These are phyloP conservation scores for Sula dactylatra DNA, from an alignment of 2,113 vertebrate genomes.

Conservation along the genomic window DNA sequence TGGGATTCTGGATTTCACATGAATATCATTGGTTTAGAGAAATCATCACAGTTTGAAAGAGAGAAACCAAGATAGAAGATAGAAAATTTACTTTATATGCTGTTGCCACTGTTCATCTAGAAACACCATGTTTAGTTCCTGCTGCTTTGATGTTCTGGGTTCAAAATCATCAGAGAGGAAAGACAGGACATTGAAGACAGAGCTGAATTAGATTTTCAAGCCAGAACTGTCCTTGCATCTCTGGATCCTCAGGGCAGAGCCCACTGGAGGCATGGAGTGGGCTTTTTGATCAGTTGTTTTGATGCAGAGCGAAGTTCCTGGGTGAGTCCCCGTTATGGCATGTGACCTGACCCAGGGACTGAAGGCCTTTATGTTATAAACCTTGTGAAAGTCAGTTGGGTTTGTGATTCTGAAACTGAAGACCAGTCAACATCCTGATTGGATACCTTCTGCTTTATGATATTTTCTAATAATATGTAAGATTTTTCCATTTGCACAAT, in stretches of 20 bases:
- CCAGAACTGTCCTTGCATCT: not conserved
- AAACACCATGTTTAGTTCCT: not conserved
- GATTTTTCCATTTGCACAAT: not conserved
- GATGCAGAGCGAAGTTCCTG: not conserved
- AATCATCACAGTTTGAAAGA: not conserved
- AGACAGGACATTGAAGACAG: not conserved
- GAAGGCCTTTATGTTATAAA: not conserved
- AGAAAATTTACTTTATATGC: not conserved
- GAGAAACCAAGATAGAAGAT: not conserved
- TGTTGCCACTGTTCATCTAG: not conserved
- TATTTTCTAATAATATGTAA: not conserved
- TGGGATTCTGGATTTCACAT: not conserved
- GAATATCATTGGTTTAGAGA: not conserved
- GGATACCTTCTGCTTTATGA: not conserved
- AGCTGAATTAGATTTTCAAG: not conserved
- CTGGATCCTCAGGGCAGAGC: not conserved
- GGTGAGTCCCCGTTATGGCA: not conserved
- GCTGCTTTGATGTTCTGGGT: not conserved
- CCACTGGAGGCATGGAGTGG: not conserved
- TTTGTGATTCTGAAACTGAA: not conserved
- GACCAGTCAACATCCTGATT: not conserved
- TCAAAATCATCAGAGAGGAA: not conserved
- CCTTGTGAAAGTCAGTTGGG: not conserved
- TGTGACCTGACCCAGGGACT: not conserved
- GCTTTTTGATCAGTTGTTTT: not conserved